phyloP scores from a whole-genome alignment of 2,113 vertebrate genomes.

The Manacus vitellinus region DNA sequence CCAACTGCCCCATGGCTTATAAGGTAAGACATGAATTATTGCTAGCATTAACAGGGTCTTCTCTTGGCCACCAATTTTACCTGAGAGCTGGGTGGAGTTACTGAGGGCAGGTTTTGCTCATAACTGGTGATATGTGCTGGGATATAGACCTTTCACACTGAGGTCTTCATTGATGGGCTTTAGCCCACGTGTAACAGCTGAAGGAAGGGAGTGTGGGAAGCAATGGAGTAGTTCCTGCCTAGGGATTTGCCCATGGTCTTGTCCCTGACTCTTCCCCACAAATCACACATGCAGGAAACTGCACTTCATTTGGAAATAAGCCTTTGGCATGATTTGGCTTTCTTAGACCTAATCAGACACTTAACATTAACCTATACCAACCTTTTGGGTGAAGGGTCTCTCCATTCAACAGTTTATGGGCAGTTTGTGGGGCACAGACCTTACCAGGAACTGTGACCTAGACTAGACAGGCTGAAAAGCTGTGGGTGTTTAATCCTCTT shows the following conservation, averaged over 20 bases:
- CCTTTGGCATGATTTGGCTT: neutral
- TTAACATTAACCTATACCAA: neutral
- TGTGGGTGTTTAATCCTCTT: neutral
- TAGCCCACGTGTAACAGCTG: neutral
- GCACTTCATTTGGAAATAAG: neutral
- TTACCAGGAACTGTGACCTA: neutral
- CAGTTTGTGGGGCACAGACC: neutral
- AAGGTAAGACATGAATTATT: neutral
- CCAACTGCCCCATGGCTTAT: fast-evolving
- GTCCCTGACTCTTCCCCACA: neutral
- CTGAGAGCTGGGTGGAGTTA: neutral
- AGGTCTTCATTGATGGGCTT: neutral
- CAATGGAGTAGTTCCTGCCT: neutral
- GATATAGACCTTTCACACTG: neutral
- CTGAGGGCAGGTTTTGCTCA: neutral
- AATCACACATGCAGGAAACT: neutral
- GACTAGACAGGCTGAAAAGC: neutral
- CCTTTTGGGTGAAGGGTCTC: neutral
- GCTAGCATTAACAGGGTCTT: neutral
- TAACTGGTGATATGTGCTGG: neutral
- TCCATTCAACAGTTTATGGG: neutral
- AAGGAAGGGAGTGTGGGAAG: neutral
- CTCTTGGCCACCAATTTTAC: neutral
- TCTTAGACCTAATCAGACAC: neutral
- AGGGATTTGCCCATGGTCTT: neutral